phyloP scores from a whole-genome alignment of 2,113 vertebrate genomes.

The Ctenodactylus gundi region DNA sequence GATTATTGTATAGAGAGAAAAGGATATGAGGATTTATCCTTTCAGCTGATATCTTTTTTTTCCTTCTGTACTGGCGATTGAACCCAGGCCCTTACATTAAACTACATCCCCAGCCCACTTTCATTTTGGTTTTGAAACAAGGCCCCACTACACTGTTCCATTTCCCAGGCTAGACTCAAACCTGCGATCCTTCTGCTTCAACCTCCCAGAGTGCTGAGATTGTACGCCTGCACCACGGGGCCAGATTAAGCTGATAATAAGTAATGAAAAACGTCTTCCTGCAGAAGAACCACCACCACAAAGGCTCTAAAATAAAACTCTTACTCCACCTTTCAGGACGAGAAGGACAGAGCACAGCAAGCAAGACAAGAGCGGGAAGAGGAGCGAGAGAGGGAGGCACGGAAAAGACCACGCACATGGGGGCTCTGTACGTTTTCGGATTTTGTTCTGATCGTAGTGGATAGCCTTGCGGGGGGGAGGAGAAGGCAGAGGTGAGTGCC shows the following conservation, averaged over 20 bases:
- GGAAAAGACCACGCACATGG: too few species aligned
- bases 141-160: too few species aligned
- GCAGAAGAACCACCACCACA: not conserved
- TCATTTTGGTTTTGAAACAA: too few species aligned
- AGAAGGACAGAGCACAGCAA: not conserved
- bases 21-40: not conserved
- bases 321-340: not conserved
- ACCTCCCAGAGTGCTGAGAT: too few species aligned
- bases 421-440: not conserved
- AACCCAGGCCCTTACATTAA: too few species aligned
- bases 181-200: too few species aligned
- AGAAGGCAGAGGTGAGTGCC: not conserved
- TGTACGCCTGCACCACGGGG: too few species aligned
- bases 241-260: too few species aligned
- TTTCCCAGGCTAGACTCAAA: too few species aligned
- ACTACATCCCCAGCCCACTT: too few species aligned
- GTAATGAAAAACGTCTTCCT: not conserved
- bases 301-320: not conserved
- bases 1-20: accelerated
- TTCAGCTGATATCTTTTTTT: not conserved
- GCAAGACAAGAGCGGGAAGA: not conserved
- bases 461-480: not conserved
- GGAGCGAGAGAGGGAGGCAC: too few species aligned
- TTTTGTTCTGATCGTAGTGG: not conserved
- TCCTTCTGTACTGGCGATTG: too few species aligned